Conservation (phyloP, 2,888 invertebrate genomes). For the Incurvaria masculella region DNA sequence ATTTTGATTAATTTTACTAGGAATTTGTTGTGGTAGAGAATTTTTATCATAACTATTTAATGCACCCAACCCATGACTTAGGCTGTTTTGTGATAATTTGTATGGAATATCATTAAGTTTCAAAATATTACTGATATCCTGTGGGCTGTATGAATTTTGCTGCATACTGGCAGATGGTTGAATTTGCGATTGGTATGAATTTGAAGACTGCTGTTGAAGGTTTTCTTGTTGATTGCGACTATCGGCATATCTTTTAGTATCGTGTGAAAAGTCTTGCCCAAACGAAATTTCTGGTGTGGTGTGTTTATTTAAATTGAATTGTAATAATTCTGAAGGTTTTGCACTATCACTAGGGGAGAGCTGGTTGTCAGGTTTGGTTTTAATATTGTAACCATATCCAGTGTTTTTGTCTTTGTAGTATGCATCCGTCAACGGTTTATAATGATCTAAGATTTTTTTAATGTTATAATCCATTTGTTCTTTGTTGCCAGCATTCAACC, state of each 20-base stretch:
- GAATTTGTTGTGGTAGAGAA: constrained; percentile 32
- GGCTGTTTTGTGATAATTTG: constrained; percentile 27
- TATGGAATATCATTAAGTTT: constrained; percentile 44
- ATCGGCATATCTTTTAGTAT: constrained; percentile 25
- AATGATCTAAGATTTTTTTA: constrained; percentile 25
- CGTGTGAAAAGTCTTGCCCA: constrained; percentile 21
- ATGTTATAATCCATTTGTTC: constrained; percentile 31
- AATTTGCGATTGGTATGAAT: constrained; percentile 28
- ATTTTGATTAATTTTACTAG: constrained; percentile 42
- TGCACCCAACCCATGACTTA: background rate
- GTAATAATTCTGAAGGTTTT: constrained; percentile 24
- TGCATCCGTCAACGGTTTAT: constrained; percentile 35
- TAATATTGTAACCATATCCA: constrained; percentile 35
- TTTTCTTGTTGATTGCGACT: constrained; percentile 24
- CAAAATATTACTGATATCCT: constrained; percentile 32
- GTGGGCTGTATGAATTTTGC: constrained; percentile 26
- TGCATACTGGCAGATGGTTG: constrained; percentile 28
- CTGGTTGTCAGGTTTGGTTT: constrained; percentile 33
- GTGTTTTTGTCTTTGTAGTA: constrained; percentile 46
- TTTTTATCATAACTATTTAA: constrained; percentile 32
- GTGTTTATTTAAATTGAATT: background rate
- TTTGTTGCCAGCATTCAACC: constrained; percentile 18
- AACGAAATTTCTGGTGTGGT: constrained; percentile 23
- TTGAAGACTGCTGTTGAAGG: constrained; percentile 25
- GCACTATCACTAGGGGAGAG: constrained; percentile 23